Base-by-base conservation (phyloP, 2,888 invertebrate species). In the Spatulosminthurus flaviceps region DNA sequence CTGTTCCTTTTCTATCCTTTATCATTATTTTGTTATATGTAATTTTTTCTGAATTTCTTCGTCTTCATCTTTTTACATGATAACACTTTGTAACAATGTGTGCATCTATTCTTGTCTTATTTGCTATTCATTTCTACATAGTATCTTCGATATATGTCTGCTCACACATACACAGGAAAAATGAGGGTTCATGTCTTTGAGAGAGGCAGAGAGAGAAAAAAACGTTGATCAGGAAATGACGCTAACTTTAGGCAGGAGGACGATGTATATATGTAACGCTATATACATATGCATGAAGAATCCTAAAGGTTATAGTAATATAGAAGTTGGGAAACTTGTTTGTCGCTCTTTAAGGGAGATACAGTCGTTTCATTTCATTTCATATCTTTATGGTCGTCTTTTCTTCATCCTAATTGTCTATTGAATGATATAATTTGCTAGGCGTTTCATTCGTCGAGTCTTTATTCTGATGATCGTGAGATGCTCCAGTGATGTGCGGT, bases 401-500 rank as follows among this genome's bases (percentile, higher is more conserved):
- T 42, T 34, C 74, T 69, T 60, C 78, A 75, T 67, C 77, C 79
- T 84, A 84, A 84, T 84, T 84, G 82, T 80, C 83, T 84, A 84
- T 84, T 84, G 83, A 84, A 84, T 82, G 83, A 82, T 82, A 83
- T 82, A 26, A 22, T 64, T 64, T 26, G 22, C 64, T 64, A 26
- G 24, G 22, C 64, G 22, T 64, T 26, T 64, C 64, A 26, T 22
- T 26, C 26, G 64, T 26, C 28, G 67, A 67, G 28, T 67, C 67
- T 82, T 82, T 84, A 51, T 51, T 82, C 80, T 81, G 61, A 66
- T 69, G 83, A 84, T 82, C 82, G 82, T 83, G 83, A 82, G 83
- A 82, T 81, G 81, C 76, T 81, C 70, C 43, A 77, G 41, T 72
- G 78, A 81, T 81, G 82, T 82, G 81, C 80, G 82, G 82, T 81